phyloP scores from a whole-genome alignment of 2,888 invertebrate genomes.

The Archips crataeganus region DNA sequence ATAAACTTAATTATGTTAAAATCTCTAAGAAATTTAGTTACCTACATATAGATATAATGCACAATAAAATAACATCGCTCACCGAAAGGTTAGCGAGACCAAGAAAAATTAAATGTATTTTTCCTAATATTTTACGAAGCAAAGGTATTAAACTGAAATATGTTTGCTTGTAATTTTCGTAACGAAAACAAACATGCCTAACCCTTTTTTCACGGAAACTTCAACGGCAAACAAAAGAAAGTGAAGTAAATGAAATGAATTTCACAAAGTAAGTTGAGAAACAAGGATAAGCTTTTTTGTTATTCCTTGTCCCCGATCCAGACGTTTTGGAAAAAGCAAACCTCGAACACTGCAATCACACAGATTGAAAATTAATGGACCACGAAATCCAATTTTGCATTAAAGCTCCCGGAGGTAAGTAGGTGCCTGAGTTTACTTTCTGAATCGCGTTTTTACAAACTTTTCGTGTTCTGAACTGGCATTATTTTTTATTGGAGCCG shows the following conservation, averaged over 20 bases:
- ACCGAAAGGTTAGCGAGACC: not conserved
- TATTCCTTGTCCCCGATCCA: conserved; percentile 72
- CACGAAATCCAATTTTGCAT: conserved; percentile 84
- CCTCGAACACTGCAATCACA: conserved; percentile 85
- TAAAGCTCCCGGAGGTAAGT: conserved; percentile 45
- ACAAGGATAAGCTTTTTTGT: conserved; percentile 78
- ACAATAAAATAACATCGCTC: not conserved
- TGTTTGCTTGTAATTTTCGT: not conserved
- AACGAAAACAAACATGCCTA: not conserved
- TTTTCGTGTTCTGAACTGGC: conserved; percentile 39
- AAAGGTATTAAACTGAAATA: not conserved
- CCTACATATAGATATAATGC: not conserved
- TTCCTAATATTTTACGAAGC: not conserved
- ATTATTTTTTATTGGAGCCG: conserved; percentile 41
- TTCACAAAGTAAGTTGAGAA: conserved; percentile 27
- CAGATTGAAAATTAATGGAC: conserved; percentile 85
- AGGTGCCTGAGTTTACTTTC: conserved; percentile 43
- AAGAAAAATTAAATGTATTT: not conserved
- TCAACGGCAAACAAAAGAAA: conserved; percentile 7
- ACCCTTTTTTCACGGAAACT: conserved; percentile 5
- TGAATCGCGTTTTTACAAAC: conserved; percentile 41
- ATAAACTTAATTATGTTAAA: no score
- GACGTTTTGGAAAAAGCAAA: conserved; percentile 78
- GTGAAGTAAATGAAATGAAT: conserved; percentile 27
- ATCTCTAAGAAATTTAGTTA: no score